Evolutionary conservation across 2,113 vertebrate species (phyloP).

Genomic region (Nipponia nippon): DNA sequence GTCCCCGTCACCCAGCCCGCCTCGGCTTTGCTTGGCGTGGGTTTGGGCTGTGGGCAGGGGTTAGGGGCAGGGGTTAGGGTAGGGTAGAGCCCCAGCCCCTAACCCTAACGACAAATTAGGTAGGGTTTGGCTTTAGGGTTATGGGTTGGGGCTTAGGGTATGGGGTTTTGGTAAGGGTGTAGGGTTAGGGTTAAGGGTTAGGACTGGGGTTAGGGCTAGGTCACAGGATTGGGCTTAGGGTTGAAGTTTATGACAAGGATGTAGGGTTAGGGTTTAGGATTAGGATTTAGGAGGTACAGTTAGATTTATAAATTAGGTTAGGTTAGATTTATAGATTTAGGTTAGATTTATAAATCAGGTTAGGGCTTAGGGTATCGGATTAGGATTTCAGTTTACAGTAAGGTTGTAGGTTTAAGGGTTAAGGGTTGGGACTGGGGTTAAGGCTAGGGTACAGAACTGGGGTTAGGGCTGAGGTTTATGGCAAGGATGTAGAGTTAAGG

Average conservation of each 20-base stretch:
- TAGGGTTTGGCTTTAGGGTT: background rate
- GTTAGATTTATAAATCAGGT: background rate
- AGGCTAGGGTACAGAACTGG: too few relatives aligned
- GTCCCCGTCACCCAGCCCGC: background rate
- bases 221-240: too few relatives aligned
- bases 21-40: background rate
- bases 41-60: background rate
- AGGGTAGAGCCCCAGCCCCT: background rate
- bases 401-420: background rate
- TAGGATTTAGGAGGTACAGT: background rate
- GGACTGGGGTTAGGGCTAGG: too few relatives aligned
- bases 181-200: background rate
- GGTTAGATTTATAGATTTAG: too few relatives aligned
- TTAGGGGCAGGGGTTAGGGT: background rate
- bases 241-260: background rate
- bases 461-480: background rate
- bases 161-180: background rate
- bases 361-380: background rate
- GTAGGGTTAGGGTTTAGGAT: background rate
- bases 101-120: accelerated
- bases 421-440: background rate
- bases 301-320: too few relatives aligned
- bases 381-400: background rate
- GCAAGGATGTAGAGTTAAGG: background rate
- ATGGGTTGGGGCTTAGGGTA: accelerated